Conservation (phyloP, 2,797 vertebrate genomes). For the Sibirionetta formosa region DNA sequence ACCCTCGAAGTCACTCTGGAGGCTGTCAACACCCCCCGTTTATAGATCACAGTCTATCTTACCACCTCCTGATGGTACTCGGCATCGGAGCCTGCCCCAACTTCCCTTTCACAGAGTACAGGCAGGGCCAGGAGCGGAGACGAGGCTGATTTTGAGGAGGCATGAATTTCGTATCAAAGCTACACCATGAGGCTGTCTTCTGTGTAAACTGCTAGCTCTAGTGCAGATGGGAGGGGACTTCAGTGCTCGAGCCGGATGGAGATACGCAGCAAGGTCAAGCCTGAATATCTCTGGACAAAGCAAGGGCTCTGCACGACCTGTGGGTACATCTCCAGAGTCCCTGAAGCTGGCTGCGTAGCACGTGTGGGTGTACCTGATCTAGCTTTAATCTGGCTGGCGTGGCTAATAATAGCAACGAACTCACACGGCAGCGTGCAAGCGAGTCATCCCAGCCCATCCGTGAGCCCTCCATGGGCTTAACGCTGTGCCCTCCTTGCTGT, state of each 20-base stretch:
- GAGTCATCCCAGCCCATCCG: background rate
- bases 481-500: constrained; percentile 39
- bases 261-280: background rate
- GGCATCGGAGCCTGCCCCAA: rapidly evolving
- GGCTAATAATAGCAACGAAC: constrained; percentile 53
- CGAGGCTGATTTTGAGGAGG: rapidly evolving
- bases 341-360: background rate
- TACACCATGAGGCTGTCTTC: background rate
- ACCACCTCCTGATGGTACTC: background rate
- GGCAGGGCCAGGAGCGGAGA: background rate
- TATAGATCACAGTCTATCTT: background rate
- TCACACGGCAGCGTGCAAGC: background rate
- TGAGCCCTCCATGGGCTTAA: background rate
- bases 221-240: background rate
- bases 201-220: background rate
- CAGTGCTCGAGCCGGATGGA: background rate
- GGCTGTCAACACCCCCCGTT: background rate
- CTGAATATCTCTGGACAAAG: background rate
- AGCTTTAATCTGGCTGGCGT: background rate
- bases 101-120: background rate
- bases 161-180: background rate
- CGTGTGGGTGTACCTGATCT: background rate
- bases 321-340: background rate
- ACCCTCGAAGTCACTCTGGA: background rate
- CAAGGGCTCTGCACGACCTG: background rate